Conservation (phyloP, 2,888 invertebrate genomes). For the Cantharis flavilabris region DNA sequence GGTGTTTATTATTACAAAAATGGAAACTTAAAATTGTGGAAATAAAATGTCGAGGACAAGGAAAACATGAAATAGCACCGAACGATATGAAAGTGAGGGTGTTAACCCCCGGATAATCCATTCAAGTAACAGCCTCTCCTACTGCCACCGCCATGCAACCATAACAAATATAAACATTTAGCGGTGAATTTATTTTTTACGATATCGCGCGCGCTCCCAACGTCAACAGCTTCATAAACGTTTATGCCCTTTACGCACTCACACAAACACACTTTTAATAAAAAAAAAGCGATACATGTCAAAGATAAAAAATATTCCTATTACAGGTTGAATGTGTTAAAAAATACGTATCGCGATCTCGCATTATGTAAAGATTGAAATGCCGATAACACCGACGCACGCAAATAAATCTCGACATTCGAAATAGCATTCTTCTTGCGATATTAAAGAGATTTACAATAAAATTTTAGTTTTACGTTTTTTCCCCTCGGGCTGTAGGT, state of each 20-base stretch:
- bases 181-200: slow-evolving; percentile 13
- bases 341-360: not conserved
- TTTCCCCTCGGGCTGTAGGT: not conserved
- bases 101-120: slow-evolving; percentile 22
- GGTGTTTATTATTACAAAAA: too few relatives aligned
- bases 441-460: not conserved
- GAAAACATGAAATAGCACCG: slow-evolving; percentile 5
- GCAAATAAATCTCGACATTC: not conserved
- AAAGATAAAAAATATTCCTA: not conserved
- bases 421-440: not conserved
- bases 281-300: not conserved
- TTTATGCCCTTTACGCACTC: not conserved
- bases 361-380: slow-evolving; percentile 4
- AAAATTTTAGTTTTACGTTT: not conserved
- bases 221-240: not conserved
- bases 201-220: not conserved
- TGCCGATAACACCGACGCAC: not conserved
- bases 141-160: not conserved
- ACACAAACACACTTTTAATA: not conserved
- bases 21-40: not conserved
- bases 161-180: slow-evolving; percentile 22
- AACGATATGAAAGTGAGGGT: slow-evolving; percentile 19
- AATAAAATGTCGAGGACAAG: slow-evolving; percentile 8
- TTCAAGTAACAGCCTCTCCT: slow-evolving; percentile 11
- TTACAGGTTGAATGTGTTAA: not conserved